Conservation (phyloP, 2,113 vertebrate genomes). For the Podilymbus podiceps region DNA sequence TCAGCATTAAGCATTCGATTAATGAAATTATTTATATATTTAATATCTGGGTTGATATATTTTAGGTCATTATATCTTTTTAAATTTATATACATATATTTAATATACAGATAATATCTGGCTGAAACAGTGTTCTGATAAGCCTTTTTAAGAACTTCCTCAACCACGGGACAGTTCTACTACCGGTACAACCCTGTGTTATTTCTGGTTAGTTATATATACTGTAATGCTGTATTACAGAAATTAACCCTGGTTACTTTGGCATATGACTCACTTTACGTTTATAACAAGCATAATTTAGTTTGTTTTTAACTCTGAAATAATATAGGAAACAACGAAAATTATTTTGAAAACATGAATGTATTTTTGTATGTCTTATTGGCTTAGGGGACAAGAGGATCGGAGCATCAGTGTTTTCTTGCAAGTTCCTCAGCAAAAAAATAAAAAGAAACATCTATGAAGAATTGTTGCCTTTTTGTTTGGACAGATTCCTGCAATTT, state of each 20-base stretch:
- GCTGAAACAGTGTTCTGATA: background rate
- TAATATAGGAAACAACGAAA: background rate
- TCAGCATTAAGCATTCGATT: background rate
- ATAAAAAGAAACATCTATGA: background rate
- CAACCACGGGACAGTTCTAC: background rate
- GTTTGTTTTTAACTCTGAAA: background rate
- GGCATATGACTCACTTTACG: background rate
- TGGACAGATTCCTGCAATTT: constrained; percentile 75
- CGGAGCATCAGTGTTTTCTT: background rate
- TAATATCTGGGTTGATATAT: background rate
- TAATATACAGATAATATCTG: background rate
- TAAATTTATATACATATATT: background rate
- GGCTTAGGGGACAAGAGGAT: background rate
- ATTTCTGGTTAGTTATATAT: background rate
- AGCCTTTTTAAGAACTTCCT: background rate
- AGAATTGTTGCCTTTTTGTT: constrained; percentile 75
- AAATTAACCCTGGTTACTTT: background rate
- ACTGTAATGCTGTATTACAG: background rate
- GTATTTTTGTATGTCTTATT: background rate
- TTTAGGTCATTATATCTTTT: background rate
- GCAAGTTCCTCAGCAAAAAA: background rate
- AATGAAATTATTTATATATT: background rate
- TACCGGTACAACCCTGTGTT: background rate
- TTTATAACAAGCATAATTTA: background rate
- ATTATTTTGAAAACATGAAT: background rate